phyloP scores from a whole-genome alignment of 1,140 invertebrate genomes.

The Battus philenor region DNA sequence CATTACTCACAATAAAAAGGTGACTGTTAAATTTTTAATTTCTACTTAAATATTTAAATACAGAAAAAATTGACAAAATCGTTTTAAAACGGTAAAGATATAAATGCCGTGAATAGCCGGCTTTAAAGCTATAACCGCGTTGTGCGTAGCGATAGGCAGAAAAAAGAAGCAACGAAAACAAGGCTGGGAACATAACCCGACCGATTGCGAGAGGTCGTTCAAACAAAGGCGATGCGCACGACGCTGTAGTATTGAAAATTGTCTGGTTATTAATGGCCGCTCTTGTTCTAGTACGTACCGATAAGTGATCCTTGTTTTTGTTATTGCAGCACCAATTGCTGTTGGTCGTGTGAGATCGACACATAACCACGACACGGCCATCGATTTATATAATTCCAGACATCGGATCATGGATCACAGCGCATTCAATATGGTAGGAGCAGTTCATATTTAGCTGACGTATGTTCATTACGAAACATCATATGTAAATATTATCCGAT shows the following conservation, averaged over 20 bases:
- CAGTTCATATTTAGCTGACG: not conserved
- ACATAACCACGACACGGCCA: constrained; percentile 19
- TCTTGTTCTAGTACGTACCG: constrained; percentile 36
- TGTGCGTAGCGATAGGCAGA: constrained; percentile 37
- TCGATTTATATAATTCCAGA: not conserved
- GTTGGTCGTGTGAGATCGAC: constrained; percentile 27
- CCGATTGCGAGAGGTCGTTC: constrained; percentile 24
- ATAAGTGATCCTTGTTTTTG: constrained; percentile 48
- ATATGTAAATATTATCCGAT: too few relatives aligned
- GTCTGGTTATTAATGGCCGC: constrained; percentile 32
- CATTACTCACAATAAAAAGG: too few relatives aligned
- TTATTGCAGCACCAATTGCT: constrained; percentile 24
- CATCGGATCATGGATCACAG: too few relatives aligned
- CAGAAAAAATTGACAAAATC: too few relatives aligned
- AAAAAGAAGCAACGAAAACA: constrained; percentile 61
- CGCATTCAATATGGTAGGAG: not conserved
- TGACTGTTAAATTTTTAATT: too few relatives aligned
- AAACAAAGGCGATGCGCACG: constrained; percentile 38
- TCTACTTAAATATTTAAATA: too few relatives aligned
- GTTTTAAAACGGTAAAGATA: too few relatives aligned
- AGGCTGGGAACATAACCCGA: constrained; percentile 46
- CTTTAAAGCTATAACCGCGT: constrained; percentile 27
- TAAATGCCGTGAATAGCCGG: constrained; percentile 17
- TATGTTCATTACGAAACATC: too few relatives aligned
- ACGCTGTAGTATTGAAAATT: constrained; percentile 18